Evolutionary conservation across 2,888 invertebrate species (phyloP), one percentile per base, ranked within the genome.

Genomic region (Timandra comae): DNA sequence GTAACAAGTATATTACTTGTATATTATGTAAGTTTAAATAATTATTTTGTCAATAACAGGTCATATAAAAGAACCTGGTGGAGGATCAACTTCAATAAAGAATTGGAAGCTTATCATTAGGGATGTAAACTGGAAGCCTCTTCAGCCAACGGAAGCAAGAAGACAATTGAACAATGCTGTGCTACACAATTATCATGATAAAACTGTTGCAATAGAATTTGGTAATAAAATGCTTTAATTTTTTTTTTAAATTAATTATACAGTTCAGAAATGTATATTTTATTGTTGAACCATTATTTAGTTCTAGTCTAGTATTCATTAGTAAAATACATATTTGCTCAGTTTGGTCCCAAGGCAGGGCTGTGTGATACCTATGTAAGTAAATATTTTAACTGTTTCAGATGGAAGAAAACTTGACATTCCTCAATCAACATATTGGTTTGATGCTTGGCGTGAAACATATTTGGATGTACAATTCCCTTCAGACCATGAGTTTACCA

Each of bases 401-500:
- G 89, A 82, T 23, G 74, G 85, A 25, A 80, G 87, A 38, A 87
- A 88, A 52, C 73, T 95, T 43, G 90, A 92, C 51, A 86, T 94
- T 52, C 95, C 95, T 16, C 82, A 89, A 21, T 87, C 91, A 6
- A 94, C 95, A 32, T 93, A 96, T 7, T 99, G 99, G 98, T 99
- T 95, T 87, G 97, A 98, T 73, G 90, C 93, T 6, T 99, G 97
- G 95, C 89, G 97, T 56, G 96, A 97, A 55, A 93, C 93, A 13
- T 98, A 98, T 74, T 86, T 97, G 26, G 91, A 93, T 61, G 91
- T 96, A 38, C 92, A 95, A 65, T 94, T 93, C 68, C 94, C 95
- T 9, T 93, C 94, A 3, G 98, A 99, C 64, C 98, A 99, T 86
- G 99, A 99, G 79, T 99, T 97, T 64, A 93, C 97, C 0, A 94